A percentile compares a stretch with the other conserved stretches of the same genome.
phyloP scores from a whole-genome alignment of 2,797 vertebrate species.

The Phalloptychus januarius region DNA sequence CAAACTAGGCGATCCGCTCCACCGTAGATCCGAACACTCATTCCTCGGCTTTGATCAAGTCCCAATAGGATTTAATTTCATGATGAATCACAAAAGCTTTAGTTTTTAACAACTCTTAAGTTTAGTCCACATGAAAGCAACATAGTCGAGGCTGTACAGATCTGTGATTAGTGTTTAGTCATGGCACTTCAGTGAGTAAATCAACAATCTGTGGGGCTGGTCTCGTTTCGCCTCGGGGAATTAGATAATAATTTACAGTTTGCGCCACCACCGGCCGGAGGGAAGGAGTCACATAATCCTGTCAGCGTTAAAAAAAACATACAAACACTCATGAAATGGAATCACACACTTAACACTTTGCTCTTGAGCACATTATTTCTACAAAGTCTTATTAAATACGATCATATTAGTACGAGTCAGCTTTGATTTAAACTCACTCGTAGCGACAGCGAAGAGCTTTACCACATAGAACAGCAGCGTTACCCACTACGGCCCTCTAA shows the following conservation, averaged over 20 bases:
- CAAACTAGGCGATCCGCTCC: constrained; percentile 24
- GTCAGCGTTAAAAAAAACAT: constrained; percentile 15
- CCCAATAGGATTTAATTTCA: not conserved
- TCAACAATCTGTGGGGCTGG: constrained; percentile 26
- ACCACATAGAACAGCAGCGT: constrained; percentile 18
- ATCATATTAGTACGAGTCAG: constrained; percentile 24
- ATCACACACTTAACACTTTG: constrained; percentile 23
- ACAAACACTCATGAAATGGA: constrained; percentile 14
- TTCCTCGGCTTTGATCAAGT: constrained; percentile 9
- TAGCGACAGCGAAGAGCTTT: constrained; percentile 17
- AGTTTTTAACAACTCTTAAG: constrained; percentile 44
- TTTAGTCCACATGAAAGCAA: constrained; percentile 27
- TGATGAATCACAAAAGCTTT: not conserved
- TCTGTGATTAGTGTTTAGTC: constrained; percentile 10
- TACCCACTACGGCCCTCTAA: constrained; percentile 25
- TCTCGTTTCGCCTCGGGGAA: constrained; percentile 20
- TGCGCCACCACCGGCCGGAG: constrained; percentile 12
- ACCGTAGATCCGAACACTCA: constrained; percentile 1
- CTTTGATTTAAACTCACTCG: constrained; percentile 26
- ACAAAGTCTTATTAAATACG: constrained; percentile 29
- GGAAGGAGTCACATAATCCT: constrained; percentile 23
- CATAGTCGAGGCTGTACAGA: not conserved
- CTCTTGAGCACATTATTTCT: constrained; percentile 36
- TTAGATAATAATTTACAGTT: constrained; percentile 4
- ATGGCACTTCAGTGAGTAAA: constrained; percentile 62